Conservation (phyloP, 2,888 invertebrate species). For the Ochropleura plecta region DNA sequence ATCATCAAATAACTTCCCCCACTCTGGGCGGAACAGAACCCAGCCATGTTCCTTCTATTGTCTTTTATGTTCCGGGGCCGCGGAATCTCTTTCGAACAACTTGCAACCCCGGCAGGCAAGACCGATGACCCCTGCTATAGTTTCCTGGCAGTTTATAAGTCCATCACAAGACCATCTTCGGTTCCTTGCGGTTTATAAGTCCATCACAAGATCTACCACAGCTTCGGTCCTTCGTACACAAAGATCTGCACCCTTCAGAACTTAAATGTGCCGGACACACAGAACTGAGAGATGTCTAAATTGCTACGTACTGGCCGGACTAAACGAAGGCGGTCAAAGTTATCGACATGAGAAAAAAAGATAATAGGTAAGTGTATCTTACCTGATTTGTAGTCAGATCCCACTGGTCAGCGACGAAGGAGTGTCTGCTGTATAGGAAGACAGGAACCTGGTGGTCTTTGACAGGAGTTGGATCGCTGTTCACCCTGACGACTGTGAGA, state of each 20-base stretch:
- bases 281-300: not conserved
- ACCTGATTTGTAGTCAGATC: slow-evolving; percentile 96
- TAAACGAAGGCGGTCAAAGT: not conserved
- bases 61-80: no score
- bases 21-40: no score
- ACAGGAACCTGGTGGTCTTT: slow-evolving; percentile 95
- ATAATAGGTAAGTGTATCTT: slow-evolving; percentile 40
- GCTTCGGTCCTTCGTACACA: not conserved
- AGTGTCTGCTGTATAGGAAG: slow-evolving; percentile 92
- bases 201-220: not conserved
- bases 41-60: no score
- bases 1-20: no score
- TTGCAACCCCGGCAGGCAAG: no score
- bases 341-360: not conserved
- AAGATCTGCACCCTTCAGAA: not conserved
- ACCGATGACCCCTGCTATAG: not conserved
- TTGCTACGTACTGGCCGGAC: not conserved
- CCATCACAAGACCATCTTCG: not conserved
- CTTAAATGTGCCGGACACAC: not conserved
- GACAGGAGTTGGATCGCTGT: slow-evolving; percentile 93
- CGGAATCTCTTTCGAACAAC: no score
- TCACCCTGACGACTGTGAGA: slow-evolving; percentile 93
- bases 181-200: not conserved
- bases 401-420: slow-evolving; percentile 93
- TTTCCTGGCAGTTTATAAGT: not conserved